Percentiles rank a stretch among this genome's conserved stretches.
Conservation (phyloP, 1,140 invertebrate species). For the Trachymyrmex cornetzi region DNA sequence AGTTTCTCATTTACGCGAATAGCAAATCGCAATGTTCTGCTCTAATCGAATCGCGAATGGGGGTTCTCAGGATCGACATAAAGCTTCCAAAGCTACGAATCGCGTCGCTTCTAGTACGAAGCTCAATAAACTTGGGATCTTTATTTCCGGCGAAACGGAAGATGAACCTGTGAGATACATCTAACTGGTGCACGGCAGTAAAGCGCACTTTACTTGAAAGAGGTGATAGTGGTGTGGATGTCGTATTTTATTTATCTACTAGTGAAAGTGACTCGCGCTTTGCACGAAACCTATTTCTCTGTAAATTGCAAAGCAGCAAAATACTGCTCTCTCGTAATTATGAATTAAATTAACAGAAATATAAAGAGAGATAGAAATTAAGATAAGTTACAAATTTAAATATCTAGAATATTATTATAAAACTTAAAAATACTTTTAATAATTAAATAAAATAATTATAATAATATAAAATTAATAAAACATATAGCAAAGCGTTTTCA, state of each 20-base stretch:
- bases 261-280: slow-evolving; percentile 17
- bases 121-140: slow-evolving; percentile 64
- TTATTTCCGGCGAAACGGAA: slow-evolving; percentile 57
- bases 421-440: neutral
- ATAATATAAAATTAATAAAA: neutral
- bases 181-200: slow-evolving; percentile 35
- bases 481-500: neutral
- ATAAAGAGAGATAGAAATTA: neutral
- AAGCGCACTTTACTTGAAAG: slow-evolving; percentile 44
- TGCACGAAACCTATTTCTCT: neutral
- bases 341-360: slow-evolving; percentile 24
- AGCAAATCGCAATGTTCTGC: slow-evolving; percentile 13
- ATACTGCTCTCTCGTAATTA: slow-evolving; percentile 1
- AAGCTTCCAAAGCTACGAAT: slow-evolving; percentile 47
- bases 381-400: neutral
- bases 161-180: slow-evolving; percentile 44
- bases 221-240: slow-evolving; percentile 10
- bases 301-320: slow-evolving; percentile 35
- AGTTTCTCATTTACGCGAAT: neutral
- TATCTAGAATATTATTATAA: neutral
- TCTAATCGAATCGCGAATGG: slow-evolving; percentile 46
- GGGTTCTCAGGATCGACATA: slow-evolving; percentile 32
- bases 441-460: neutral
- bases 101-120: slow-evolving; percentile 14
- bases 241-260: slow-evolving; percentile 54